These are phyloP conservation scores for Chaitophorus viminalis DNA, from an alignment of 2,888 invertebrate species.

Conservation along the genomic window DNA sequence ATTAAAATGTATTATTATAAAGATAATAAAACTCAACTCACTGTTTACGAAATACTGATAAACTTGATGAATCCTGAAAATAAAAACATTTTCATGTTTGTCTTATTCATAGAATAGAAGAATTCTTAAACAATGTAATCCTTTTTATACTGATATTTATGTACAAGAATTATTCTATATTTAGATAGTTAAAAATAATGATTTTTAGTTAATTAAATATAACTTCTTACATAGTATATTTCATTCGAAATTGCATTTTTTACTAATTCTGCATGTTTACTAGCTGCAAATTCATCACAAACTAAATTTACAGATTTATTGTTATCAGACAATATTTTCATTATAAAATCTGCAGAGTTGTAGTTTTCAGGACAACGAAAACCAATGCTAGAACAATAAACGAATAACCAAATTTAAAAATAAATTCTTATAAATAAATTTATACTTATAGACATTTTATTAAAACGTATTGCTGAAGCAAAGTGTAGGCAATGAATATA, in stretches of 20 bases:
- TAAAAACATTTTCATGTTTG: neutral
- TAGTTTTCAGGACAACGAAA: slow-evolving; percentile 82
- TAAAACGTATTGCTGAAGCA: no score
- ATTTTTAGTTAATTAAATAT: neutral
- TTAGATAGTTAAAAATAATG: no score
- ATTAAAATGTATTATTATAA: neutral
- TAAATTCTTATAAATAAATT: no score
- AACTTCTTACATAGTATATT: slow-evolving; percentile 48
- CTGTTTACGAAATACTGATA: slow-evolving; percentile 35
- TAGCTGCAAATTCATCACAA: slow-evolving; percentile 82
- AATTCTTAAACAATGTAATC: neutral
- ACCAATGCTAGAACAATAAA: slow-evolving; percentile 72
- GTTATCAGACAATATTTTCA: slow-evolving; percentile 79
- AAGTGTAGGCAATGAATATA: no score
- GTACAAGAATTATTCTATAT: neutral
- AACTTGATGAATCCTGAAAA: slow-evolving; percentile 43
- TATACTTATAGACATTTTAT: no score
- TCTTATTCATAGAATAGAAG: neutral
- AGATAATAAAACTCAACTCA: slow-evolving; percentile 18
- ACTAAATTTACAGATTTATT: slow-evolving; percentile 81
- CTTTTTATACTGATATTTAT: neutral
- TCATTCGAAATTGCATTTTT: slow-evolving; percentile 68
- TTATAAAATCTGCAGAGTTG: slow-evolving; percentile 91
- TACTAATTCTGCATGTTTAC: slow-evolving; percentile 80
- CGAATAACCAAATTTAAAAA: neutral